Conservation (phyloP, 2,113 vertebrate genomes). For the Rhegmatorhina hoffmannsi region DNA sequence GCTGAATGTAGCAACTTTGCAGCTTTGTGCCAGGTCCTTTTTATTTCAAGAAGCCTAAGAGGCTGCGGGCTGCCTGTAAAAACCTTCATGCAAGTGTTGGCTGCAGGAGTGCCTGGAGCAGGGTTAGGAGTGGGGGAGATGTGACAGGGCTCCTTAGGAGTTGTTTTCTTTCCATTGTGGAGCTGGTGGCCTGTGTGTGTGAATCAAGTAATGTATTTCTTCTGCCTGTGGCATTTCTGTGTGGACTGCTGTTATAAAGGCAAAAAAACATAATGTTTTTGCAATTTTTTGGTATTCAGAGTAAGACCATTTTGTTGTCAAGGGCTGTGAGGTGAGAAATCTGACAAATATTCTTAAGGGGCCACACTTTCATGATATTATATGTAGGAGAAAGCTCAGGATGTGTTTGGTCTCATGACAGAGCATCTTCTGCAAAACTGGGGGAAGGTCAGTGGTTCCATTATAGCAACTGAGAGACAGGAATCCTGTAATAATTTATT, state of each 20-base stretch:
- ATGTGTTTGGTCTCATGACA: conserved; percentile 27
- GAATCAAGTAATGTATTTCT: neutral
- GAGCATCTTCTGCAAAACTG: neutral
- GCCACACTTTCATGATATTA: neutral
- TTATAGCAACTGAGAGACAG: neutral
- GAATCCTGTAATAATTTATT: conserved; percentile 19
- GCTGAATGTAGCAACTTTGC: neutral
- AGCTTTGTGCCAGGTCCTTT: neutral
- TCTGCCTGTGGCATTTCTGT: neutral
- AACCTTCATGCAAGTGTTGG: neutral
- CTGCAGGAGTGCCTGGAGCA: neutral
- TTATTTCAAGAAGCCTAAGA: neutral
- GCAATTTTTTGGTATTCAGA: neutral
- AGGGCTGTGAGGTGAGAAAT: neutral
- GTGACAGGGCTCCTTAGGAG: too few species aligned
- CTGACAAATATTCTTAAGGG: neutral
- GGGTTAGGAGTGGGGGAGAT: neutral
- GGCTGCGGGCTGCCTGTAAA: neutral
- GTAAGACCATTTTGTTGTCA: neutral
- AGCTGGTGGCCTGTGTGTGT: neutral
- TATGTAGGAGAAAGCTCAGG: conserved; percentile 20
- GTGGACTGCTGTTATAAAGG: neutral
- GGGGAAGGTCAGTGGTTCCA: neutral
- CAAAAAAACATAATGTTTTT: neutral
- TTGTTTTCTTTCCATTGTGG: neutral